Conservation (phyloP, 2,888 invertebrate genomes). For the Exocentrus adspersus region DNA sequence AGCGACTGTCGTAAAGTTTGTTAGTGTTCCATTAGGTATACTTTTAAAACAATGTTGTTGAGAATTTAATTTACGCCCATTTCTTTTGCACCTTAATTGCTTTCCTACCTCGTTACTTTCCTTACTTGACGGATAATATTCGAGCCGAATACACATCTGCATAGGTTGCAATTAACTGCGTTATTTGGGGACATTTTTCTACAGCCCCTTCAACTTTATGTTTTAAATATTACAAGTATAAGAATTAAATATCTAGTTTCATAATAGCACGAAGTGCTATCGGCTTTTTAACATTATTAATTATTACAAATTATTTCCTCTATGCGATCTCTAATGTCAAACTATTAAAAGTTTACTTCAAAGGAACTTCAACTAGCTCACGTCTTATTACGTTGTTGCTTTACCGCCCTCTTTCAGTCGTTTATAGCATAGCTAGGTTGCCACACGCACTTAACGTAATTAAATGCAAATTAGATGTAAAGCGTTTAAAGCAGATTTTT, state of each 20-base stretch:
- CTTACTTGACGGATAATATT: slow-evolving; percentile 22
- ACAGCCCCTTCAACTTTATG: no score
- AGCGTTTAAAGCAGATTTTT: not conserved
- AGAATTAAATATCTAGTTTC: no score
- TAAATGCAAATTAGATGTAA: not conserved
- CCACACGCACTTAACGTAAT: not conserved
- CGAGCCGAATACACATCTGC: no score
- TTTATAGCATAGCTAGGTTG: not conserved
- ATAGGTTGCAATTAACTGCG: no score
- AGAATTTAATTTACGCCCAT: slow-evolving; percentile 55
- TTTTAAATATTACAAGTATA: no score
- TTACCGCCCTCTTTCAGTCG: not conserved
- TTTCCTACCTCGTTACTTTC: slow-evolving; percentile 45
- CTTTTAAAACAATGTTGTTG: slow-evolving; percentile 57
- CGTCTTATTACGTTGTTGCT: not conserved
- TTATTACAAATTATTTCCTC: no score
- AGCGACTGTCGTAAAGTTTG: slow-evolving; percentile 52
- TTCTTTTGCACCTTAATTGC: slow-evolving; percentile 48
- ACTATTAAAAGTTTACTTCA: no score
- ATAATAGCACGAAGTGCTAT: no score
- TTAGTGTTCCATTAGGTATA: slow-evolving; percentile 57
- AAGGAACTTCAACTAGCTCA: not conserved
- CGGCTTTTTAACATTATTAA: no score
- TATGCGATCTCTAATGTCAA: no score
- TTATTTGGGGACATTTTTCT: no score